Evolutionary conservation across 2,888 invertebrate genomes (phyloP).

Genomic region (Ischnura elegans): DNA sequence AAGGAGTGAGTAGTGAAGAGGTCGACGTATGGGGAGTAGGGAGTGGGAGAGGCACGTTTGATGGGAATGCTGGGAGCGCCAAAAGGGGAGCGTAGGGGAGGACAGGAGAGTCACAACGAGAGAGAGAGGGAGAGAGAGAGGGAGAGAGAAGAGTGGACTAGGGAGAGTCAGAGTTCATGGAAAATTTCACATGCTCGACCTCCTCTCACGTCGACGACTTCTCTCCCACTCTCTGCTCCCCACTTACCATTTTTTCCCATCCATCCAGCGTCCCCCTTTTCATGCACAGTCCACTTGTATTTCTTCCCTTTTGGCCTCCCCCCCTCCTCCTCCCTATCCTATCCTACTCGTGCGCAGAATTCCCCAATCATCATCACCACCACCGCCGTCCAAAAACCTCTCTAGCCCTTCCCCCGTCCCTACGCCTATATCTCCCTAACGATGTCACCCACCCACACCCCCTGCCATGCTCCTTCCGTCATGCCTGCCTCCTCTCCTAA

Average conservation of each 20-base stretch:
- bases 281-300: neutral
- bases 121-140: neutral
- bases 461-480: too few relatives aligned
- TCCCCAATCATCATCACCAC: constrained; percentile 27
- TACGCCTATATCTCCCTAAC: neutral
- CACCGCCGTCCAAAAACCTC: neutral
- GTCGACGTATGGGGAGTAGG: neutral
- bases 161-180: neutral
- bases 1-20: too few relatives aligned
- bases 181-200: constrained; percentile 1
- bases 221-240: too few relatives aligned
- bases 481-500: neutral
- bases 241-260: too few relatives aligned
- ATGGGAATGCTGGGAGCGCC: neutral
- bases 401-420: neutral
- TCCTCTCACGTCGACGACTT: neutral
- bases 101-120: neutral
- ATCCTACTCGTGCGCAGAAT: neutral
- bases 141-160: neutral
- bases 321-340: neutral
- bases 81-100: neutral
- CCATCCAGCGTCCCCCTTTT: too few relatives aligned
- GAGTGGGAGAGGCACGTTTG: neutral
- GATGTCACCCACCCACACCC: too few relatives aligned
- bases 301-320: neutral